Conservation (phyloP, 2,888 invertebrate genomes). For the Sympetrum striolatum region DNA sequence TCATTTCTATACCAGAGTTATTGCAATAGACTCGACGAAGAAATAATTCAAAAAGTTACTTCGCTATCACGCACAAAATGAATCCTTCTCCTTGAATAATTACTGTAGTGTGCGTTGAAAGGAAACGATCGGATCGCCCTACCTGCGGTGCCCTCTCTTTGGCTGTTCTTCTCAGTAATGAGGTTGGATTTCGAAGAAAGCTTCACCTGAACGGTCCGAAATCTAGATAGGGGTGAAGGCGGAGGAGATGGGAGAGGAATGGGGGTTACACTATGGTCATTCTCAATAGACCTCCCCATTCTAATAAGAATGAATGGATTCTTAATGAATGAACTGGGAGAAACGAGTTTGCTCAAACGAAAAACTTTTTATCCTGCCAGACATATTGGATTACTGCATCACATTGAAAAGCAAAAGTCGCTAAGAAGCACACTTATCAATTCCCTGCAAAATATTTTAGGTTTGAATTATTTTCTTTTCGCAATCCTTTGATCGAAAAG, state of each 20-base stretch:
- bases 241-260: not conserved
- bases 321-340: not conserved
- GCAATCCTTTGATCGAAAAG: no score
- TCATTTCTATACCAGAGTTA: no score
- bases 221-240: not conserved
- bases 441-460: no score
- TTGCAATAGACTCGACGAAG: no score
- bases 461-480: no score
- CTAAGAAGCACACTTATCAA: no score
- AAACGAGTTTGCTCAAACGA: not conserved
- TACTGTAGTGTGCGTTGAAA: not conserved
- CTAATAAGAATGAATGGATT: not conserved
- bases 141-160: not conserved
- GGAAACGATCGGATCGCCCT: not conserved
- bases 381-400: no score
- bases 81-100: no score
- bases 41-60: no score
- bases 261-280: not conserved
- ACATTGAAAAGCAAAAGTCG: no score
- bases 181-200: slow-evolving; percentile 25
- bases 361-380: not conserved
- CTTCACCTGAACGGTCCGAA: slow-evolving; percentile 7
- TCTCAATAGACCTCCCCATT: not conserved
- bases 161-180: slow-evolving; percentile 19
- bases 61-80: no score